phyloP scores from a whole-genome alignment of 1,140 invertebrate genomes.

The Ruditapes philippinarum region DNA sequence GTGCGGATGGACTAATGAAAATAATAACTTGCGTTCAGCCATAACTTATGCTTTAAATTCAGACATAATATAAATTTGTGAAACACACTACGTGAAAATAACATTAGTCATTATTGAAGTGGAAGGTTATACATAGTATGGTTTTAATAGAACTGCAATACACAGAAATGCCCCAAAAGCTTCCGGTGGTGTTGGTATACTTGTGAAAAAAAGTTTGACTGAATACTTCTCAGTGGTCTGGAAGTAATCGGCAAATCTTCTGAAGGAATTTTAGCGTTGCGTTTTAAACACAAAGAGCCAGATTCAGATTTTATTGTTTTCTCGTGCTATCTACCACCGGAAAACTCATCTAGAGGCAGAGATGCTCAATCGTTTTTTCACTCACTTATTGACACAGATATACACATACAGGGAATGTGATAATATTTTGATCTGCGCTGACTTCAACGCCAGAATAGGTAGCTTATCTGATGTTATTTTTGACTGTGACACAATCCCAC shows the following conservation, averaged over 20 bases:
- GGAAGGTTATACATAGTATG: no score
- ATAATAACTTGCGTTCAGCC: not conserved
- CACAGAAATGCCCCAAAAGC: no score
- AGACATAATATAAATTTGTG: not conserved
- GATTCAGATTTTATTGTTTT: slow-evolving; percentile 56
- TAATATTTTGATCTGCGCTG: not conserved
- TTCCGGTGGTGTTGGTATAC: no score
- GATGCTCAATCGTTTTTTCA: not conserved
- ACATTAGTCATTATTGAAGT: no score
- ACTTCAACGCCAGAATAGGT: not conserved
- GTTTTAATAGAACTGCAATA: no score
- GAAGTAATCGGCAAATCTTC: slow-evolving; percentile 13
- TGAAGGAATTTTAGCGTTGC: slow-evolving; percentile 53
- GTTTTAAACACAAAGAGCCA: not conserved
- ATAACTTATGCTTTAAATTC: not conserved
- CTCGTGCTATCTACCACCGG: not conserved
- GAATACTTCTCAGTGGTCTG: no score
- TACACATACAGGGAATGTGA: not conserved
- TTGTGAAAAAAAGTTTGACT: no score
- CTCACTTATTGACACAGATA: not conserved
- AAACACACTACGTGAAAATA: no score
- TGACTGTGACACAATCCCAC: not conserved
- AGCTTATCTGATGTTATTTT: not conserved
- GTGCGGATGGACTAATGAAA: not conserved
- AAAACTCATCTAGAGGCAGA: not conserved